phyloP scores from a whole-genome alignment of 2,113 vertebrate genomes.

The Perca flavescens region DNA sequence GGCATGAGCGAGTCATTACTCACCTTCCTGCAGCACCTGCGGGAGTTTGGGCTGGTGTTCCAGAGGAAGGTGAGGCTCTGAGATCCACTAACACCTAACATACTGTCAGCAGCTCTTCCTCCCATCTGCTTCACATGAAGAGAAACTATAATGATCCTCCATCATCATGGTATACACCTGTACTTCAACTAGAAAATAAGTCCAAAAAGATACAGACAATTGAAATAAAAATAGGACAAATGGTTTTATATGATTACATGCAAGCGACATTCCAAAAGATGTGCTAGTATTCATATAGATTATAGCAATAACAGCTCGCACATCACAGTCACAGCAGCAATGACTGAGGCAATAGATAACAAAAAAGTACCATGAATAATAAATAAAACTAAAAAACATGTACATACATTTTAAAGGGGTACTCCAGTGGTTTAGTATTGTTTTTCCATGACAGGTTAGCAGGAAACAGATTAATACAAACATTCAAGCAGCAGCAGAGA shows the following conservation, averaged over 20 bases:
- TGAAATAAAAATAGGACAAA: background rate
- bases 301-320: background rate
- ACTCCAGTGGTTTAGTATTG: no score
- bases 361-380: no score
- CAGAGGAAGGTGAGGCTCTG: constrained; percentile 89
- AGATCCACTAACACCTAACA: background rate
- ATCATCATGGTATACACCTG: background rate
- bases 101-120: background rate
- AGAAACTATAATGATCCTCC: background rate
- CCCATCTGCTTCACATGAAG: no score
- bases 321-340: no score
- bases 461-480: no score
- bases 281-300: background rate
- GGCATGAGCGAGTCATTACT: constrained; percentile 95
- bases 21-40: constrained; percentile 92
- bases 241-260: background rate
- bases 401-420: no score
- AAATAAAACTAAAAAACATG: no score
- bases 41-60: constrained; percentile 94
- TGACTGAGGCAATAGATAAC: no score
- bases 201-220: background rate
- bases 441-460: no score
- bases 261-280: background rate
- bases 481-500: no score
- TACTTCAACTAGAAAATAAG: no score